These are phyloP conservation scores for Rhaphigaster nebulosa DNA, from an alignment of 2,888 invertebrate genomes.

Conservation along the genomic window DNA sequence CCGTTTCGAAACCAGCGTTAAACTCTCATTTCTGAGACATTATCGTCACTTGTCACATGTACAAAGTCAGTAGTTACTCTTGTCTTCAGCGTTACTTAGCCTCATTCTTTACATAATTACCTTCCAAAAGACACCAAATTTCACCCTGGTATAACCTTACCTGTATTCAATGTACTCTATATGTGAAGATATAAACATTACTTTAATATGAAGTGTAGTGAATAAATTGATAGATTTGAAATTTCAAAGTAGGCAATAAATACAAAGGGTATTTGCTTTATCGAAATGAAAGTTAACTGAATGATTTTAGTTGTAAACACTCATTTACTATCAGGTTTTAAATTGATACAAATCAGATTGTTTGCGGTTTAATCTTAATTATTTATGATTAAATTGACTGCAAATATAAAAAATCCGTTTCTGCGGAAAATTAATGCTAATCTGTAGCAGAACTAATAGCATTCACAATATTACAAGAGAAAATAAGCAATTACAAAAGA, in stretches of 20 bases:
- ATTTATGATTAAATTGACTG: background rate
- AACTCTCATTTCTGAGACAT: background rate
- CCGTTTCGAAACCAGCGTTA: constrained; percentile 1
- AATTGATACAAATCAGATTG: background rate
- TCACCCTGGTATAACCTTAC: background rate
- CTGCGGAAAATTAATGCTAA: no score
- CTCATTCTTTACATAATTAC: background rate
- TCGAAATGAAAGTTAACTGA: background rate
- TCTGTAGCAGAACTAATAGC: background rate
- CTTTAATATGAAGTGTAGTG: background rate
- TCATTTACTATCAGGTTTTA: background rate
- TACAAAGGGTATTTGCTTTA: background rate
- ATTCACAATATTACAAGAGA: background rate
- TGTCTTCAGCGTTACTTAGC: background rate
- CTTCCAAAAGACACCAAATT: background rate
- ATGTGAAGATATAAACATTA: no score
- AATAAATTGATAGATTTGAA: background rate
- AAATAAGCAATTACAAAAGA: background rate
- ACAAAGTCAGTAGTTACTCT: background rate
- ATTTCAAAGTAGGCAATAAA: background rate
- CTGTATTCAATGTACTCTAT: background rate
- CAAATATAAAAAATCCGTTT: background rate
- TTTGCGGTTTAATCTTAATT: background rate
- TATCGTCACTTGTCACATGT: background rate
- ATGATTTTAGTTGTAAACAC: background rate